Conservation (phyloP, 2,113 vertebrate species). For the Ciconia stormi region DNA sequence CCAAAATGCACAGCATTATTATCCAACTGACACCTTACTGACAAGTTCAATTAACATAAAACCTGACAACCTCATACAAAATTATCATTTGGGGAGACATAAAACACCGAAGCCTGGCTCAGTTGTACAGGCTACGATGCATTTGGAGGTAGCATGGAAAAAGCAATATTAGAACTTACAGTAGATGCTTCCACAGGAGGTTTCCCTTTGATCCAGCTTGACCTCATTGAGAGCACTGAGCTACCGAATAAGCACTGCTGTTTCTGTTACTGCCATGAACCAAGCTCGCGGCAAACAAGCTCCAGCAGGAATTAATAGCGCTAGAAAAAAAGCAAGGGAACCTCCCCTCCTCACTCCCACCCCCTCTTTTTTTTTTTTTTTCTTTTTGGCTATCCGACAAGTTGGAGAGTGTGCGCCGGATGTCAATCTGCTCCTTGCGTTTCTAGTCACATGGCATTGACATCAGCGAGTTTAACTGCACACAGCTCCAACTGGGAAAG, state of each 20-base stretch:
- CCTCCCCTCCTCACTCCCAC: neutral
- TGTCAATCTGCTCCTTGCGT: conserved; percentile 20
- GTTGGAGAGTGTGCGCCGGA: neutral
- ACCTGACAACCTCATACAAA: neutral
- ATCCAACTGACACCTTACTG: neutral
- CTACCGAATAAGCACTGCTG: neutral
- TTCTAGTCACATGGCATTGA: neutral
- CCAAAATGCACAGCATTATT: neutral
- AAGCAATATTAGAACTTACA: conserved; percentile 56
- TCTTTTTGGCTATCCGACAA: neutral
- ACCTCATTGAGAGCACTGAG: conserved; percentile 71
- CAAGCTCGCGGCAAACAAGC: neutral
- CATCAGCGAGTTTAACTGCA: conserved; percentile 33
- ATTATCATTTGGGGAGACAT: neutral
- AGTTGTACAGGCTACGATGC: neutral
- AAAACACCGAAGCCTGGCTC: neutral
- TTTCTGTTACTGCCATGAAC: neutral
- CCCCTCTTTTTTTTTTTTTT: neutral
- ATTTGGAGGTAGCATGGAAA: neutral
- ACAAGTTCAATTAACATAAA: neutral
- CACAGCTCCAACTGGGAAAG: neutral
- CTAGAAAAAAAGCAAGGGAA: conserved; percentile 1
- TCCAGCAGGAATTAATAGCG: neutral
- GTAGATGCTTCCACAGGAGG: conserved; percentile 57
- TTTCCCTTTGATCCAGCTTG: conserved; percentile 75